Base-by-base conservation (phyloP, 2,113 vertebrate genomes). In the Setophaga petechia region DNA sequence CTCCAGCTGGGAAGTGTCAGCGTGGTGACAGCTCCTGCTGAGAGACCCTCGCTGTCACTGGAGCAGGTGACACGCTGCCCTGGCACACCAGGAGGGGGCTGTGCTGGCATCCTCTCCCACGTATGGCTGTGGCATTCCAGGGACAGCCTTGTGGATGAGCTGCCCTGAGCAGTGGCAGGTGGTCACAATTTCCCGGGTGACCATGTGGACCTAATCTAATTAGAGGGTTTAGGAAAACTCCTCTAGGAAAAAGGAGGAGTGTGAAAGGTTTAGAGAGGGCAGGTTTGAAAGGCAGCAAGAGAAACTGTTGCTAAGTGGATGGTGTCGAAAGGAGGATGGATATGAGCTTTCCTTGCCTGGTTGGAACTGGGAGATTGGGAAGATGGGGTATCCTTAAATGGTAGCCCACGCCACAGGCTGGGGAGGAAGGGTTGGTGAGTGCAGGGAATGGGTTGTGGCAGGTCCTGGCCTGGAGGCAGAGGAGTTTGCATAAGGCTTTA, bases 401-500 rank as follows among this genome's bases (percentile, higher is more conserved):
- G 55, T 67, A 87, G 52, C 46, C 87, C 9, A 2, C 0, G 1
- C 68, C 52, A 72, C 62, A 41, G 86, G 51, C 79, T 78, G 47
- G 19, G 52, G 43, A 76, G 55, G 52, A 80, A 80, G 52, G 65
- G 39, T 17, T 86, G 82, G 27, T 41, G 59, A 94, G 57, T 17
- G n/a, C 74, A 54, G 72, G 75, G 58, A 87, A 91, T 61, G 65
- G 61, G 19, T 35, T 81, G 62, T 97, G 86, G 83, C 88, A 96
- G 76, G 19, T 72, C 86, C 43, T 78, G 83, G 72, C 90, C 72
- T 41, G 41, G 41, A 54, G 88, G 69, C 66, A 92, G 71, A 78
- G 27, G 54, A 75, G 69, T 93, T 93, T 95, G 85, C 84, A 57
- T 81, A 90, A 90, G 87, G 90, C 79, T 92, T 74, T 93, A 55